A percentile compares a stretch with the other conserved stretches of the same genome.
Conservation (phyloP, 2,888 invertebrate species). For the Agelastica alni region DNA sequence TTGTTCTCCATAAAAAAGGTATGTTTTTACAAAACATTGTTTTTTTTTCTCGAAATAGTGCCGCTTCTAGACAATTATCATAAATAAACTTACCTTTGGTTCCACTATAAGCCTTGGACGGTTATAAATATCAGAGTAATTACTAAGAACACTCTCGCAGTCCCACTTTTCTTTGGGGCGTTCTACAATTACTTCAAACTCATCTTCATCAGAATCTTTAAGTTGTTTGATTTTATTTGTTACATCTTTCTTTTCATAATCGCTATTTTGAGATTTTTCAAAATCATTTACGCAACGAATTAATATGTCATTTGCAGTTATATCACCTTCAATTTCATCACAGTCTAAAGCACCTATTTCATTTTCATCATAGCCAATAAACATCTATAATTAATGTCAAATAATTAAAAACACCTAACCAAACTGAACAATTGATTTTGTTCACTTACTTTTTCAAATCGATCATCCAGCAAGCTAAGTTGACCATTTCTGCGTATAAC, state of each 20-base stretch:
- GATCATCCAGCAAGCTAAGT: constrained; percentile 78
- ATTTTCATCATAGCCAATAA: constrained; percentile 82
- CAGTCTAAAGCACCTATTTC: constrained; percentile 89
- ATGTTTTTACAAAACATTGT: too few species aligned
- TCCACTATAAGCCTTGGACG: constrained; percentile 87
- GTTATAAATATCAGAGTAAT: constrained; percentile 90
- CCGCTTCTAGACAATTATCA: too few species aligned
- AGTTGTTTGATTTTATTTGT: constrained; percentile 43
- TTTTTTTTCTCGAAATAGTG: too few species aligned
- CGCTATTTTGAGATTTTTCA: constrained; percentile 62
- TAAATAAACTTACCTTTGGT: constrained; percentile 63
- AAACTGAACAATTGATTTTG: not conserved
- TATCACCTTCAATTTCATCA: constrained; percentile 84
- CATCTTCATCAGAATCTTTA: constrained; percentile 56
- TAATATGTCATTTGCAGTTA: constrained; percentile 69
- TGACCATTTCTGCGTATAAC: constrained; percentile 85
- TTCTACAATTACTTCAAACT: constrained; percentile 64
- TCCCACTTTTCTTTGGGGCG: constrained; percentile 79
- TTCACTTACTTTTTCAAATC: constrained; percentile 78
- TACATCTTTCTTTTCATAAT: constrained; percentile 61
- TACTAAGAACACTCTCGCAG: constrained; percentile 88
- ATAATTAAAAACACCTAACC: too few species aligned
- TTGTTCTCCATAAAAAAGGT: too few species aligned
- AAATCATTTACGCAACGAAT: constrained; percentile 77
- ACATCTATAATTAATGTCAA: too few species aligned